Base-by-base conservation (phyloP, 2,888 invertebrate genomes). In the Lamellibrachia satsuma region DNA sequence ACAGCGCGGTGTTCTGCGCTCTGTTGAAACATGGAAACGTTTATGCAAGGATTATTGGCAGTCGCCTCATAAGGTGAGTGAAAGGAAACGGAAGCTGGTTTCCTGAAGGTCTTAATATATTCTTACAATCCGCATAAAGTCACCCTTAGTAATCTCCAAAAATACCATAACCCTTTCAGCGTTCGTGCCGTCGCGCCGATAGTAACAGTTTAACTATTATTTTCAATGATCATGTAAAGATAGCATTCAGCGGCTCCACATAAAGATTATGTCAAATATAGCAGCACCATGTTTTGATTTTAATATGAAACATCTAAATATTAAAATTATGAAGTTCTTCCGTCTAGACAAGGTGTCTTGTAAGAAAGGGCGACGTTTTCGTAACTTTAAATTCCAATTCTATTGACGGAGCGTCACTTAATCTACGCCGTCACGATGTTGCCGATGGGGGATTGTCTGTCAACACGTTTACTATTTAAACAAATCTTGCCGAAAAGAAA, bases 1-100 rank as follows among this genome's bases (percentile, higher is more conserved):
- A 75, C n/a, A 75, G 75, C 22, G 75, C 75, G 75, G 75, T 75
- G 11, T 75, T 75, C 75, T 75, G 75, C 75, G 75, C n/a, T 75
- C 22, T 75, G 75, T 75, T 75, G 75, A 22, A 75, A 22, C 22
- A 75, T 22, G 75, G 75, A 75, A 2, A 75, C 75, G 22, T 75
- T 75, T 4, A 75, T 75, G 75, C 75, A 15, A 75, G 75, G 75
- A 75, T 75, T 75, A 75, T 75, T 15, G 75, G 75, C 75, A 75
- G 75, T 22, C 75, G 75, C 22, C 75, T 75, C 4, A 22, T 75
- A 22, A 75, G 75, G 75, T 75, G 75, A 75, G 75, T 75, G 75
- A 75, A 75, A 3, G 22, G 75, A 22, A n/a, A 75, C 39, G 39
- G 39, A 39, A 39, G 39, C 39, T 39, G 39, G n/a, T 15, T 75